Percentiles rank a stretch among this genome's conserved stretches.
Evolutionary conservation across 2,888 invertebrate species (phyloP).

Genomic region (Drosophila dives): DNA sequence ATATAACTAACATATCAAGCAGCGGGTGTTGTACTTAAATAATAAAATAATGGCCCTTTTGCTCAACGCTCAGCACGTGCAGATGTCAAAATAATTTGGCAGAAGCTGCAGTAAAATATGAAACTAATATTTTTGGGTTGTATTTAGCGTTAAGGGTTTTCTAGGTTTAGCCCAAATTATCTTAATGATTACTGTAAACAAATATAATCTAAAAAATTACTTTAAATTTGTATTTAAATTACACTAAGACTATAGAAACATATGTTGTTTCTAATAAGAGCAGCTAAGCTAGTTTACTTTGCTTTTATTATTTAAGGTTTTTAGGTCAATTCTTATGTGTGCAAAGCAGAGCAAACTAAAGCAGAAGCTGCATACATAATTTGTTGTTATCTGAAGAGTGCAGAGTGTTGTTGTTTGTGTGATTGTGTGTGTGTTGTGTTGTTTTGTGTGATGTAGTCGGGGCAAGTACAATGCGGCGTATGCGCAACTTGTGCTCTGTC

Average conservation of each 20-base stretch:
- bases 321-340: slow-evolving; percentile 33
- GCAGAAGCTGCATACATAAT: slow-evolving; percentile 39
- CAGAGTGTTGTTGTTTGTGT: slow-evolving; percentile 21
- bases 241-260: background rate
- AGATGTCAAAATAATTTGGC: slow-evolving; percentile 61
- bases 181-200: too few relatives aligned
- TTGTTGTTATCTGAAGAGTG: slow-evolving; percentile 21
- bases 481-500: slow-evolving; percentile 78
- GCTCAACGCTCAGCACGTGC: slow-evolving; percentile 54
- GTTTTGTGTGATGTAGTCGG: slow-evolving; percentile 27
- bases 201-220: background rate
- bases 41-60: slow-evolving; percentile 9
- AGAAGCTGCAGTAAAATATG: slow-evolving; percentile 20
- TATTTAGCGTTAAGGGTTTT: background rate
- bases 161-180: background rate
- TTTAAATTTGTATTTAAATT: background rate
- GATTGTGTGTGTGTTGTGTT: background rate
- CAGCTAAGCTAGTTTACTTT: background rate
- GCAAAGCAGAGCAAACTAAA: slow-evolving; percentile 8
- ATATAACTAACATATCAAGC: slow-evolving; percentile 13
- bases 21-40: slow-evolving; percentile 31
- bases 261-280: slow-evolving; percentile 6
- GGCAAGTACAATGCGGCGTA: slow-evolving; percentile 72
- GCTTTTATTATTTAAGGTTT: slow-evolving; percentile 22
- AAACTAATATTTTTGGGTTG: background rate